Evolutionary conservation across 2,888 invertebrate genomes (phyloP).

Genomic region (Oegoconia quadripuncta): DNA sequence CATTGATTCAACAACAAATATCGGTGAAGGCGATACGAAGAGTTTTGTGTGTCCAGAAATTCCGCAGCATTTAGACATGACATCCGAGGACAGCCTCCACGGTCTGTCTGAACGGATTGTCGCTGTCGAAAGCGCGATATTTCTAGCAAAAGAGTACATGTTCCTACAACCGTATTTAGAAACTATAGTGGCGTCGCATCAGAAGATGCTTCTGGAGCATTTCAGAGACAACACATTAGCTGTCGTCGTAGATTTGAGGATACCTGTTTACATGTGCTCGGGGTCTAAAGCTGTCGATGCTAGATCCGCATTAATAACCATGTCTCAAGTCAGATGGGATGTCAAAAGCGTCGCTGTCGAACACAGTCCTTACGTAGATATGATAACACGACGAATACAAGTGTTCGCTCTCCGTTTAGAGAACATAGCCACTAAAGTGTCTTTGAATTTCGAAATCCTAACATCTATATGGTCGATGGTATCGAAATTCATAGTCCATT

Average conservation of each 20-base stretch:
- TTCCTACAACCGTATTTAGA: slow-evolving; percentile 91
- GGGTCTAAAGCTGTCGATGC: slow-evolving; percentile 89
- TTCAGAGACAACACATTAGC: slow-evolving; percentile 87
- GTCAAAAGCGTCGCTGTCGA: slow-evolving; percentile 96
- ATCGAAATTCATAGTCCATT: slow-evolving; percentile 90
- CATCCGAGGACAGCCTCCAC: slow-evolving; percentile 84
- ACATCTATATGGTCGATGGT: slow-evolving; percentile 92
- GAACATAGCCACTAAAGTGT: slow-evolving; percentile 83
- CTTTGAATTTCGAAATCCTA: slow-evolving; percentile 84
- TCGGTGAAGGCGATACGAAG: slow-evolving; percentile 45
- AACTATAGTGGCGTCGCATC: slow-evolving; percentile 86
- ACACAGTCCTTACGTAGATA: slow-evolving; percentile 93
- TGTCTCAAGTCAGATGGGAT: slow-evolving; percentile 97
- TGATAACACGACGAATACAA: slow-evolving; percentile 86
- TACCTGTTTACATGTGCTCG: slow-evolving; percentile 93
- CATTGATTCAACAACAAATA: slow-evolving; percentile 69
- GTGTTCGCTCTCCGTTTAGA: slow-evolving; percentile 88
- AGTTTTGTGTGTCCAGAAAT: slow-evolving; percentile 42
- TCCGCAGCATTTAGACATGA: slow-evolving; percentile 51
- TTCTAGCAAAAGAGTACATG: slow-evolving; percentile 92
- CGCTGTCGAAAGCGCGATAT: slow-evolving; percentile 95
- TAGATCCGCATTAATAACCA: slow-evolving; percentile 86
- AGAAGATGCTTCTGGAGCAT: slow-evolving; percentile 82
- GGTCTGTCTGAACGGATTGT: slow-evolving; percentile 93
- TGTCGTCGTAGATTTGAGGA: slow-evolving; percentile 85